Percentiles rank a stretch among this genome's conserved stretches.
Evolutionary conservation across 2,113 vertebrate species (phyloP).

Genomic region (Microcebus tavaratra): DNA sequence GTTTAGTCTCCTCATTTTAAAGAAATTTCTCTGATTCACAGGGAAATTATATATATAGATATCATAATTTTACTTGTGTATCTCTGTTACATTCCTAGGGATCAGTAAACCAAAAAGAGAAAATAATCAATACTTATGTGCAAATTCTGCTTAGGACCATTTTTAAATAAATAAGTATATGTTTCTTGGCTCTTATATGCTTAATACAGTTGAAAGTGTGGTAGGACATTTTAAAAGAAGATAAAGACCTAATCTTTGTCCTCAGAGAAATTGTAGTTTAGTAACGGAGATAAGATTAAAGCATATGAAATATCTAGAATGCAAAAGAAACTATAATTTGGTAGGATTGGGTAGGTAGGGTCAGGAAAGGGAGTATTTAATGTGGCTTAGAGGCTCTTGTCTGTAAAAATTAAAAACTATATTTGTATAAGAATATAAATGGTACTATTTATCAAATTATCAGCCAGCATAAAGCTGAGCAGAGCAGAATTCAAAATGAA

Average conservation of each 20-base stretch:
- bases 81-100: background rate
- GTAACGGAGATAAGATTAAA: background rate
- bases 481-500: conserved; percentile 43
- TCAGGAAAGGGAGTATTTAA: background rate
- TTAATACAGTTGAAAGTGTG: background rate
- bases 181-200: background rate
- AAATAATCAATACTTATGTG: background rate
- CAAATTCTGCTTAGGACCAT: background rate
- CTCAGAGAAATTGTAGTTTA: background rate
- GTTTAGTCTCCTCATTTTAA: background rate
- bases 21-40: background rate
- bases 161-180: background rate
- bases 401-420: background rate
- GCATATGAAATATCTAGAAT: background rate
- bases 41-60: background rate
- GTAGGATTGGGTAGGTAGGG: background rate
- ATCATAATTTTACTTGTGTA: background rate
- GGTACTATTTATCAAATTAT: conserved; percentile 30
- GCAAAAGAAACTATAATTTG: background rate
- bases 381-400: background rate
- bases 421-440: conserved; percentile 15
- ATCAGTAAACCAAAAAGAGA: background rate
- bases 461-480: background rate
- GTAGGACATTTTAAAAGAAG: background rate
- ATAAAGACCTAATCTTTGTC: background rate